phyloP scores from a whole-genome alignment of 2,888 invertebrate genomes.

The Rhabditoides inermis region DNA sequence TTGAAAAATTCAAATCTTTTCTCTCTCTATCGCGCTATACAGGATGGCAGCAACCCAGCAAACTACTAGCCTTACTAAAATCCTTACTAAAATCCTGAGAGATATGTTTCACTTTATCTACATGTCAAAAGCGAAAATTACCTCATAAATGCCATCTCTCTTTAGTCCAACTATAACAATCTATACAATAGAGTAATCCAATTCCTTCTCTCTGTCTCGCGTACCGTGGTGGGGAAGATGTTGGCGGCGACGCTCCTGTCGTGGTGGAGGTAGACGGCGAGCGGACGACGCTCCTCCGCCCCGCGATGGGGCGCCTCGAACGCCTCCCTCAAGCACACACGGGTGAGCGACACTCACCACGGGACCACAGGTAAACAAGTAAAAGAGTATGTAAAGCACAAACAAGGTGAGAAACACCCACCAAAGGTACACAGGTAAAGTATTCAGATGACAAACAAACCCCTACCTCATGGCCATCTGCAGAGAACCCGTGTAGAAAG shows the following conservation, averaged over 20 bases:
- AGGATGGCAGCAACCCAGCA: background rate
- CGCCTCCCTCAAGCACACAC: too few species aligned
- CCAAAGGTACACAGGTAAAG: too few species aligned
- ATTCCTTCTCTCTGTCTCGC: background rate
- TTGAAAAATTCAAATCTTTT: background rate
- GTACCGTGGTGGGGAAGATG: constrained; percentile 63
- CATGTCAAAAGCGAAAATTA: background rate
- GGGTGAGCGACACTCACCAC: too few species aligned
- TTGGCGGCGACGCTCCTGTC: constrained; percentile 87
- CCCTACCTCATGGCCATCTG: too few species aligned
- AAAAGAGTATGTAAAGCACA: too few species aligned
- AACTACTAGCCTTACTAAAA: background rate
- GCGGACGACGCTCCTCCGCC: constrained; percentile 71
- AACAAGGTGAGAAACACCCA: too few species aligned
- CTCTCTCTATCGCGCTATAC: background rate
- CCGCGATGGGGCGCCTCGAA: too few species aligned
- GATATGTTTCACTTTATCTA: background rate
- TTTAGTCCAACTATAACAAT: background rate
- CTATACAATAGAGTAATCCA: background rate
- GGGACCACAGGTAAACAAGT: too few species aligned
- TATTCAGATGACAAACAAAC: too few species aligned
- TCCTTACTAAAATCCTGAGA: background rate
- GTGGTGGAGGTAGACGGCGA: constrained; percentile 91
- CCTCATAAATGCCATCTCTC: background rate
- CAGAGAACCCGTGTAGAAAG: constrained; percentile 20